Percentiles rank a stretch among this genome's conserved stretches.
phyloP scores from a whole-genome alignment of 2,888 invertebrate species.

The Parnassius orleans region DNA sequence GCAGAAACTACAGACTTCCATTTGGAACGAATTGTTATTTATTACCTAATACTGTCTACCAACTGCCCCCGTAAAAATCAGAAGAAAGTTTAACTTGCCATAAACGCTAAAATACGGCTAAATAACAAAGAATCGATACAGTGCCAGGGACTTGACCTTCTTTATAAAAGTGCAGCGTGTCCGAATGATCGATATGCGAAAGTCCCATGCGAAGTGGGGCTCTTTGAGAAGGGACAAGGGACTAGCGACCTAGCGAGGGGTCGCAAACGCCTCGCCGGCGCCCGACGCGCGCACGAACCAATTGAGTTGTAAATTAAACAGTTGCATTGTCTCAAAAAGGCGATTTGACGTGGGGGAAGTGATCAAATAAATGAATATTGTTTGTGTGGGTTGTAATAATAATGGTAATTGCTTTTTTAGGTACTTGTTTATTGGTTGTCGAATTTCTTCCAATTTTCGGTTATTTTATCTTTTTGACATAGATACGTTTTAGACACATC shows the following conservation, averaged over 20 bases:
- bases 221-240: conserved; percentile 44
- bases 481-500: no score
- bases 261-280: conserved; percentile 47
- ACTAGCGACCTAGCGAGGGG: conserved; percentile 40
- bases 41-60: no score
- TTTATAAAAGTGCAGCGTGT: conserved; percentile 48
- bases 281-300: conserved; percentile 50
- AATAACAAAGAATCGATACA: conserved; percentile 13
- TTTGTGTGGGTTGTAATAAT: conserved; percentile 9
- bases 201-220: conserved; percentile 45
- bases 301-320: conserved; percentile 49
- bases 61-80: no score
- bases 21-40: no score
- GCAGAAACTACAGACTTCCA: no score
- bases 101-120: neutral
- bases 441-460: no score
- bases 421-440: no score
- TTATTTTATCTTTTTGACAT: no score
- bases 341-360: conserved; percentile 22
- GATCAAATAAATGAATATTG: conserved; percentile 16
- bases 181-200: conserved; percentile 66
- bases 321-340: conserved; percentile 27
- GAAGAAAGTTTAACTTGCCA: no score
- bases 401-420: conserved; percentile 10
- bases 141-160: conserved; percentile 27